These are phyloP conservation scores for Epizoanthus ramosus DNA, from an alignment of 92 coral and sea anemone genomes.

Conservation along the genomic window DNA sequence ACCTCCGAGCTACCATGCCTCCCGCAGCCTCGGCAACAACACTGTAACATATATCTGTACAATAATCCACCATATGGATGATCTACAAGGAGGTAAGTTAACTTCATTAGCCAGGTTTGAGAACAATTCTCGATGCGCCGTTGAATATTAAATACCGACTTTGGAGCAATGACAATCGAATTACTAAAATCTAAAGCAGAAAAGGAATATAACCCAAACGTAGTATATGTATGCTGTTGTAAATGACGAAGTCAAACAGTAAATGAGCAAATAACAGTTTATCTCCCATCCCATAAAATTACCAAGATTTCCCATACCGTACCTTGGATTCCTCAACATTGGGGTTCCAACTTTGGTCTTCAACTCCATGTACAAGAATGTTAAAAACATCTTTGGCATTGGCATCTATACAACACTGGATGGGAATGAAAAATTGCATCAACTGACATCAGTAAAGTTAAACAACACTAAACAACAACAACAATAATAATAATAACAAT, in stretches of 20 bases:
- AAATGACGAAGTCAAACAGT: neutral
- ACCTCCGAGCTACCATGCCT: constrained; percentile 91
- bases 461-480: too few species aligned
- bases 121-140: neutral
- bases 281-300: neutral
- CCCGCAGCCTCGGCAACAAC: constrained; percentile 78
- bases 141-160: too few species aligned
- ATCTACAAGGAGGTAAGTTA: constrained; percentile 49
- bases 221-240: too few species aligned
- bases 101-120: neutral
- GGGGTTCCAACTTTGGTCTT: constrained; percentile 82
- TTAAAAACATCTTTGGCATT: constrained; percentile 72
- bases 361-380: constrained; percentile 72
- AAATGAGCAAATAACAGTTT: neutral
- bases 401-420: constrained; percentile 69
- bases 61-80: constrained; percentile 72
- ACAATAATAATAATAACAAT: too few species aligned
- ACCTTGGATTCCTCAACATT: constrained; percentile 74
- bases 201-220: too few species aligned
- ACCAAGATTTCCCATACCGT: neutral
- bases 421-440: neutral
- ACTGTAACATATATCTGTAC: constrained; percentile 81
- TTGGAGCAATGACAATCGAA: too few species aligned
- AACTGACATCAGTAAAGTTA: too few species aligned
- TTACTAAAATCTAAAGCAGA: too few species aligned